These are phyloP conservation scores for Epinephelus moara DNA, from an alignment of 2,113 vertebrate species.

Conservation along the genomic window DNA sequence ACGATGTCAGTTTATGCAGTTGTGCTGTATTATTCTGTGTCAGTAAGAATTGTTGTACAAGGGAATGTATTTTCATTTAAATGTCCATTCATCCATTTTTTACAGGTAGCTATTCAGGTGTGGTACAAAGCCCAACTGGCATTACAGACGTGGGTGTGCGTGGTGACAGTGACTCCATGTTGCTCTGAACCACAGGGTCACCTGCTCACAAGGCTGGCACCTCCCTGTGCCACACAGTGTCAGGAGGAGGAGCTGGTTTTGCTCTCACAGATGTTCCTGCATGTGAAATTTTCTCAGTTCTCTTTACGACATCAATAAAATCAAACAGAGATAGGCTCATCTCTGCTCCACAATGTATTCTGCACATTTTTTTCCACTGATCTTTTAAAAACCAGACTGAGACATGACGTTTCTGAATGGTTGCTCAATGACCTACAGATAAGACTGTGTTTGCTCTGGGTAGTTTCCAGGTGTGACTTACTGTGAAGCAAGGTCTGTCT, in stretches of 20 bases:
- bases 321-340: neutral
- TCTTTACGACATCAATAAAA: slow-evolving; percentile 6
- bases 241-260: neutral
- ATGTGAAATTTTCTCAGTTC: slow-evolving; percentile 30
- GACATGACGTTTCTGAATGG: neutral
- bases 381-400: neutral
- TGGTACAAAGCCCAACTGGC: neutral
- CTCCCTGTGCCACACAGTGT: slow-evolving; percentile 9
- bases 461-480: slow-evolving; percentile 35
- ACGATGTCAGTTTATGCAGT: neutral
- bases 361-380: neutral
- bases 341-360: neutral
- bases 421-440: slow-evolving; percentile 22
- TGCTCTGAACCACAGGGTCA: slow-evolving; percentile 32
- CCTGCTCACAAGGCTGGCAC: slow-evolving; percentile 28
- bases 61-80: neutral
- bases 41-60: neutral
- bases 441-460: slow-evolving; percentile 28
- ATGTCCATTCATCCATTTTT: neutral
- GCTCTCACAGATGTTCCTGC: slow-evolving; percentile 30
- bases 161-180: slow-evolving; percentile 27
- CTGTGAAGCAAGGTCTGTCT: slow-evolving; percentile 19
- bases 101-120: neutral
- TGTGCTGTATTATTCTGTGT: neutral
- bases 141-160: slow-evolving; percentile 31